Conservation (phyloP, 2,797 vertebrate species). For the Limnodromus scolopaceus region DNA sequence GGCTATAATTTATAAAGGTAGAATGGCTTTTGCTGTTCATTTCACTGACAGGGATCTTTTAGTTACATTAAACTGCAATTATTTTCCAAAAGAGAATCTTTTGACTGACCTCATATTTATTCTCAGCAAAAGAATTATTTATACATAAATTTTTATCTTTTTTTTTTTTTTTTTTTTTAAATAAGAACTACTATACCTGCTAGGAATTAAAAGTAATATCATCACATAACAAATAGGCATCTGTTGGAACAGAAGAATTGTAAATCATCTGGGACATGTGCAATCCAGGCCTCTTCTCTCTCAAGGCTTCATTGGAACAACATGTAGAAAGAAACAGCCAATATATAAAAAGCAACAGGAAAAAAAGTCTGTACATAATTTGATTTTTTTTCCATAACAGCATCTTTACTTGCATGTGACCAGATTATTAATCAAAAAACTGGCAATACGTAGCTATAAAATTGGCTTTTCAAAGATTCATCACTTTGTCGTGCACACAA, state of each 20-base stretch:
- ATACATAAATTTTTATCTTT: rapidly evolving
- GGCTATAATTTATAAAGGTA: not conserved
- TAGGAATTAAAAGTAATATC: conserved; percentile 3
- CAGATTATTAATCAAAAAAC: conserved; percentile 48
- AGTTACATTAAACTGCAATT: not conserved
- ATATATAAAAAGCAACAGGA: conserved; percentile 29
- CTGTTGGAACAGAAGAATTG: not conserved
- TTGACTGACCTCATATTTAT: not conserved
- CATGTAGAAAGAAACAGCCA: conserved; percentile 38
- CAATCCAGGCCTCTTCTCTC: conserved; percentile 14
- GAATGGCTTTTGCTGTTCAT: not conserved
- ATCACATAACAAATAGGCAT: conserved; percentile 19
- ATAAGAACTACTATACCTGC: not conserved
- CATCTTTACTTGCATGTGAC: conserved; percentile 29
- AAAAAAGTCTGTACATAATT: not conserved
- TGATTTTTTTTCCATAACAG: not conserved
- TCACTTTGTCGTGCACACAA: not conserved
- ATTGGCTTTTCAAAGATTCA: conserved; percentile 6
- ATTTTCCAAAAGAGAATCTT: not conserved
- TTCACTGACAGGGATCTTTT: not conserved
- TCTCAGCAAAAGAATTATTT: not conserved
- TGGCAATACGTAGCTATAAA: not conserved
- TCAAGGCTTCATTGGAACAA: conserved; percentile 50
- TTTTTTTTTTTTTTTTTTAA: not conserved
- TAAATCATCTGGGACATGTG: conserved; percentile 39